Evolutionary conservation across 2,113 vertebrate species (phyloP).

Genomic region (Sigmodon hispidus): DNA sequence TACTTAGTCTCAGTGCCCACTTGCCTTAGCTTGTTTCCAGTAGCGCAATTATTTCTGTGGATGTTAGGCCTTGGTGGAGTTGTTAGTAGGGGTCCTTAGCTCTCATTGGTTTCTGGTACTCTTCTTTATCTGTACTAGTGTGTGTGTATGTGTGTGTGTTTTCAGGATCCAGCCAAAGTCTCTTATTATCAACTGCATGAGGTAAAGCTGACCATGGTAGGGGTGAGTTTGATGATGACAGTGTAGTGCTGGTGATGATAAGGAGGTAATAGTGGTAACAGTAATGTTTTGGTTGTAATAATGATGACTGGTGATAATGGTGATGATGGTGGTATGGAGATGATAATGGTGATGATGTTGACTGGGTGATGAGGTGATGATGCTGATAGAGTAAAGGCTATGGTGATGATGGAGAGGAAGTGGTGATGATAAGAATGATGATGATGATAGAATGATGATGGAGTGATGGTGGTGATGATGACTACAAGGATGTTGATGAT

Average conservation of each 20-base stretch:
- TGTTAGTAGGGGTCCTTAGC: background rate
- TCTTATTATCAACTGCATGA: background rate
- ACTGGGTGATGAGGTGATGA: background rate
- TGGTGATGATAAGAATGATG: background rate
- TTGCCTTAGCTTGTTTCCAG: background rate
- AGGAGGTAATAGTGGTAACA: background rate
- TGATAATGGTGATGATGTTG: background rate
- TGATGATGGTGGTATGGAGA: background rate
- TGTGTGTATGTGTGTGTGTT: background rate
- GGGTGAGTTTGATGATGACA: too few species aligned
- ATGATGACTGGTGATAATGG: background rate
- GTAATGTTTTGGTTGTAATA: background rate
- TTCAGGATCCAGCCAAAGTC: background rate
- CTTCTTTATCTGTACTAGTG: background rate
- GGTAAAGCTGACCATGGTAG: background rate
- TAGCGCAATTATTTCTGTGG: too few species aligned
- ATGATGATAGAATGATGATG: background rate
- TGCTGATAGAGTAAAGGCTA: accelerated
- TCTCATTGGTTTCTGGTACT: background rate
- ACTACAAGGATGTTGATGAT: background rate
- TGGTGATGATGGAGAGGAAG: background rate
- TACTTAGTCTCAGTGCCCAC: background rate
- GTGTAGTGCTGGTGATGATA: too few species aligned
- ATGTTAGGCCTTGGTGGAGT: background rate
- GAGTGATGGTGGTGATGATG: background rate